Evolutionary conservation across 1,140 invertebrate genomes (phyloP).

Genomic region (Trypoxylus dichotomus): DNA sequence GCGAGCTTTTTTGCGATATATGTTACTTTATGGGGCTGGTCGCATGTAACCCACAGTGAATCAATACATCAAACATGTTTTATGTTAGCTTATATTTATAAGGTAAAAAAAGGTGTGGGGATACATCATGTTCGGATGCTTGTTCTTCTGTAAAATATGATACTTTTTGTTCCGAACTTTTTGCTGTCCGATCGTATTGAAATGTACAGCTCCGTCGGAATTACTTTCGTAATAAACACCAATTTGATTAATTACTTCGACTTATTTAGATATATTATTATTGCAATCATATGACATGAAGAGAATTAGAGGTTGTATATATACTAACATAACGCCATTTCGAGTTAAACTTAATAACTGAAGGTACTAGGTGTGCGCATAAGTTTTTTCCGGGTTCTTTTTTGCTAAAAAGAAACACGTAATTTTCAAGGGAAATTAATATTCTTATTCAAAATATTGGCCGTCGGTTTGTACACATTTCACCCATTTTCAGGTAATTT

Average conservation of each 20-base stretch:
- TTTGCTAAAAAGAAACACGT: too few species aligned
- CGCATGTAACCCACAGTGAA: background rate
- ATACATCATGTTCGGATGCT: background rate
- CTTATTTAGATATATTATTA: too few species aligned
- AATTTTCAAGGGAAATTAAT: too few species aligned
- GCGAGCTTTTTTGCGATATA: background rate
- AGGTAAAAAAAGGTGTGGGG: constrained; percentile 12
- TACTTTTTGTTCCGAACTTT: constrained; percentile 19
- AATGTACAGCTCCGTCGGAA: background rate
- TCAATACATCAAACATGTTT: constrained; percentile 24
- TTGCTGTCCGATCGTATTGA: background rate
- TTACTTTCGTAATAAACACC: background rate
- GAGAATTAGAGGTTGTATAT: too few species aligned
- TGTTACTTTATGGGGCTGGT: constrained; percentile 2
- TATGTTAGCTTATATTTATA: background rate
- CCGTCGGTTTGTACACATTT: too few species aligned
- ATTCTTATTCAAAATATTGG: too few species aligned
- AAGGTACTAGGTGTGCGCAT: too few species aligned
- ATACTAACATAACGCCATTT: too few species aligned
- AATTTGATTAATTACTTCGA: background rate
- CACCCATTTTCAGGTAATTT: too few species aligned
- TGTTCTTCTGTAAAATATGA: background rate
- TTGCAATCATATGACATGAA: too few species aligned
- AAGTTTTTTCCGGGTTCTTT: too few species aligned
- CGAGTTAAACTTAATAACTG: too few species aligned